These are phyloP conservation scores for Lanius ludovicianus DNA, from an alignment of 2,113 vertebrate species.

Conservation along the genomic window DNA sequence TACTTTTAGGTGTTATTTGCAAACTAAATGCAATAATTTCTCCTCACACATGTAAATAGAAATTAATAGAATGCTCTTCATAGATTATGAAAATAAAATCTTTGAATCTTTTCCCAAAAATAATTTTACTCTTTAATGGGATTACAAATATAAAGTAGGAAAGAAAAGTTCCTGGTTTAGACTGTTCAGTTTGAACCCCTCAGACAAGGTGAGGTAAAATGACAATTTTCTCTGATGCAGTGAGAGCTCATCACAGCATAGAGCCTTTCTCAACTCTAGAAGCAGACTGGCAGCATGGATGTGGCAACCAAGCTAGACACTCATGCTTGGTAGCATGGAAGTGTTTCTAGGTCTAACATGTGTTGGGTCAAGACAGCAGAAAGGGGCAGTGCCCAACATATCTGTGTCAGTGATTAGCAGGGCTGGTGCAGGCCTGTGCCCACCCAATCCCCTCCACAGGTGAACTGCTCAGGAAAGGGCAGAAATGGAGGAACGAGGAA, in stretches of 20 bases:
- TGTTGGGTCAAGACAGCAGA: neutral
- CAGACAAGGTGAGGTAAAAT: neutral
- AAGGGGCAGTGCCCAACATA: neutral
- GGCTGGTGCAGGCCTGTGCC: neutral
- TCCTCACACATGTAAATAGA: neutral
- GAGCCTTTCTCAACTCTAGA: neutral
- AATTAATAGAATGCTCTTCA: neutral
- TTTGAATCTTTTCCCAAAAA: neutral
- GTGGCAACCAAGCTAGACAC: neutral
- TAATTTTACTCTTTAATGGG: neutral
- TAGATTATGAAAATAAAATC: neutral
- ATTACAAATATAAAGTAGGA: neutral
- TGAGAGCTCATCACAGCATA: neutral
- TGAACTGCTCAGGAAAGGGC: neutral
- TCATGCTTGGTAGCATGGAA: fast-evolving
- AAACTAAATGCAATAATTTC: neutral
- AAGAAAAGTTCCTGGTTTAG: neutral
- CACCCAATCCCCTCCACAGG: neutral
- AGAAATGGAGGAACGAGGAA: neutral
- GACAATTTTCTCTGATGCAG: neutral
- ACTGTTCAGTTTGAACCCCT: neutral
- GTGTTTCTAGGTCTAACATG: neutral
- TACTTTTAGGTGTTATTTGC: neutral
- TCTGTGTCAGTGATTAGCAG: neutral
- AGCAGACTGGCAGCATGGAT: neutral